Evolutionary conservation across 2,797 vertebrate species (phyloP).

Genomic region (Myotis daubentonii): DNA sequence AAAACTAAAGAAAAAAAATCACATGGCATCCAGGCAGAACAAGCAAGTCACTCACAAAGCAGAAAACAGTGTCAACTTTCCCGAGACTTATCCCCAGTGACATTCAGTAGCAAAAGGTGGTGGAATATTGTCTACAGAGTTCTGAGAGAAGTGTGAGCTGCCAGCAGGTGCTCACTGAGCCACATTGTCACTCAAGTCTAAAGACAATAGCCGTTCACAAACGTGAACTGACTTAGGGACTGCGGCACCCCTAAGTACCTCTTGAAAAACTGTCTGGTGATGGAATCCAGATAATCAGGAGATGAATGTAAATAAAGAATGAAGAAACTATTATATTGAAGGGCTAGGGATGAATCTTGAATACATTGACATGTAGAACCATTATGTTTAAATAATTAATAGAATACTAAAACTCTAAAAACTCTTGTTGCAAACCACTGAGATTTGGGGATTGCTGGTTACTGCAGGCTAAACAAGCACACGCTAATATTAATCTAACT

Average conservation of each 20-base stretch:
- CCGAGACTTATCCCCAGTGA: background rate
- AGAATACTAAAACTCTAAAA: background rate
- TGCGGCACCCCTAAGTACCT: background rate
- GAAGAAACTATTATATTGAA: background rate
- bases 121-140: background rate
- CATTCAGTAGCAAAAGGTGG: background rate
- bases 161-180: background rate
- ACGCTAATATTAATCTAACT: background rate
- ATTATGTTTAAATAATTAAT: background rate
- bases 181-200: conserved; percentile 37
- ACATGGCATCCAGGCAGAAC: background rate
- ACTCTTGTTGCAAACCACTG: background rate
- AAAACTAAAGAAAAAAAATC: conserved; percentile 14
- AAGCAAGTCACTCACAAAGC: background rate
- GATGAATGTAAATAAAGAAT: conserved; percentile 55
- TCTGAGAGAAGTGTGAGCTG: background rate
- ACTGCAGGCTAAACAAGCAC: background rate
- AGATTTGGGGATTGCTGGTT: background rate
- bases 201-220: background rate
- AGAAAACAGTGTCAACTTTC: background rate
- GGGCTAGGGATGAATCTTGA: background rate
- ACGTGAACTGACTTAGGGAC: background rate
- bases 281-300: conserved; percentile 44
- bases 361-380: background rate
- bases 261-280: conserved; percentile 27